Evolutionary conservation across 2,888 invertebrate species (phyloP).

Genomic region (Drosophila multiciliata): DNA sequence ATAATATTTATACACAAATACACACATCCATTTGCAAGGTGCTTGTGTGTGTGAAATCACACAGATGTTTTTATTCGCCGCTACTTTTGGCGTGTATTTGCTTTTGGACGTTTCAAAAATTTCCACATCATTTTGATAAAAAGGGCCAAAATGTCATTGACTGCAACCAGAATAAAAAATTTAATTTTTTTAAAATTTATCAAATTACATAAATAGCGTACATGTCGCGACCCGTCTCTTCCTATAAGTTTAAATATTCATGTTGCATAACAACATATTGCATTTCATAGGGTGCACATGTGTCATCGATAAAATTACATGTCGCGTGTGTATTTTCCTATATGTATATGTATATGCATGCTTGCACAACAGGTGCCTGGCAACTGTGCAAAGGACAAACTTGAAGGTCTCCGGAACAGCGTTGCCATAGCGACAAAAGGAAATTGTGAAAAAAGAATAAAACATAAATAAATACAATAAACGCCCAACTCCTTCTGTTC

Average conservation of each 20-base stretch:
- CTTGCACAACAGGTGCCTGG: constrained; percentile 77
- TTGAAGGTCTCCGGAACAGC: constrained; percentile 60
- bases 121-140: constrained; percentile 62
- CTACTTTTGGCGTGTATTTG: constrained; percentile 28
- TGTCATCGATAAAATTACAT: constrained; percentile 56
- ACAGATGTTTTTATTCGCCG: constrained; percentile 36
- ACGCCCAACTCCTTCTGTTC: constrained; percentile 33
- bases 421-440: constrained; percentile 52
- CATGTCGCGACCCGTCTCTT: constrained; percentile 16
- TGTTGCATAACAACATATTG: constrained; percentile 45
- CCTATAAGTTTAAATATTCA: constrained; percentile 23
- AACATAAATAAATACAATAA: constrained; percentile 10
- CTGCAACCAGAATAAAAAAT: constrained; percentile 19
- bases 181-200: constrained; percentile 1
- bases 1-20: constrained; percentile 59
- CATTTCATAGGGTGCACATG: constrained; percentile 31
- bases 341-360: constrained; percentile 7
- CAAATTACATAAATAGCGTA: constrained; percentile 21
- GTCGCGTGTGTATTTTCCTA: constrained; percentile 9
- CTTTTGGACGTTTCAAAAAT: constrained; percentile 41
- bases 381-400: constrained; percentile 79
- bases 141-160: constrained; percentile 54
- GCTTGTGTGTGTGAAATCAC: constrained; percentile 12
- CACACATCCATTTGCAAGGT: constrained; percentile 10
- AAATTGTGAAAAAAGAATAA: constrained; percentile 19